Percentiles rank a stretch among this genome's conserved stretches.
These are phyloP conservation scores for Progne subis DNA, from an alignment of 2,113 vertebrate genomes.

Conservation along the genomic window DNA sequence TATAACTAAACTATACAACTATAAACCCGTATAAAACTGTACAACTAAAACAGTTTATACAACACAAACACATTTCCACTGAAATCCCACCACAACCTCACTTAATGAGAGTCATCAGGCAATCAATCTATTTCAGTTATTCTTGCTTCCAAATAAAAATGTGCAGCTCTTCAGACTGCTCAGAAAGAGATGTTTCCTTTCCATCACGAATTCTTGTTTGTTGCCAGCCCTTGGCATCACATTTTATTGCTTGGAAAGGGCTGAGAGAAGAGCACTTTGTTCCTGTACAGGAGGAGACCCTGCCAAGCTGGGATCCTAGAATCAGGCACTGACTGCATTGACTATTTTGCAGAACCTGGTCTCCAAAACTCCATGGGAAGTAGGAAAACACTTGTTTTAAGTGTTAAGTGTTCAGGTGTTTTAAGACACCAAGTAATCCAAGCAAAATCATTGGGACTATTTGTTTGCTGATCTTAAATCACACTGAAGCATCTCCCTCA, in stretches of 20 bases:
- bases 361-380: neutral
- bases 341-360: rapidly evolving
- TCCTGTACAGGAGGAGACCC: neutral
- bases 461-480: neutral
- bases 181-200: neutral
- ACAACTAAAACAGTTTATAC: neutral
- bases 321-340: neutral
- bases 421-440: neutral
- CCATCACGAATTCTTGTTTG: neutral
- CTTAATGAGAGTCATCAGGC: neutral
- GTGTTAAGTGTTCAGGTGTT: no score
- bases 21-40: neutral
- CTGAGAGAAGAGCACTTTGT: neutral
- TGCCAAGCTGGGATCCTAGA: neutral
- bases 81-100: neutral
- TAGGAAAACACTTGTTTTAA: neutral
- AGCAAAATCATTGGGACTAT: neutral
- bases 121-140: neutral
- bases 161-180: neutral
- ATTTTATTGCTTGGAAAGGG: neutral
- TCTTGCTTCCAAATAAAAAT: neutral
- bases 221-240: neutral
- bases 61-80: neutral
- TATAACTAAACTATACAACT: neutral
- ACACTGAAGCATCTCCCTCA: neutral